Base-by-base conservation (phyloP, 1,140 invertebrate genomes). In the Ostrea edulis region DNA sequence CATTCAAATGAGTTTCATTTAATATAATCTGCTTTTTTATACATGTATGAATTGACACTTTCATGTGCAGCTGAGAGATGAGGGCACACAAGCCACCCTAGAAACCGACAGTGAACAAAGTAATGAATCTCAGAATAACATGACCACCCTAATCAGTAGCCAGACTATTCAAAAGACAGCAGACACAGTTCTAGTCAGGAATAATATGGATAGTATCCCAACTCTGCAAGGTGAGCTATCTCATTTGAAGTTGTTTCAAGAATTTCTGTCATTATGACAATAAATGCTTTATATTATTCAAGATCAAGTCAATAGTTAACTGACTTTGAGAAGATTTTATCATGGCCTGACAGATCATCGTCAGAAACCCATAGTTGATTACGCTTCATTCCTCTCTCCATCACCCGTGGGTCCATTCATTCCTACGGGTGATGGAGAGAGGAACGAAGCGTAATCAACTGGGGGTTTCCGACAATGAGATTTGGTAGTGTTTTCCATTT, bases 61-160 rank as follows among this genome's bases (percentile, higher is more conserved):
- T 29, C 12, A 29, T 14, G 29, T 77, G 3, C 17, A 83, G 44
- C 82, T 58, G 54, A 44, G 84, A 53, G 82, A 85, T 55, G 86
- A 82, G 29, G 86, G 81, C 14, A 87, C 86, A 54, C 86, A 87
- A 55, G 86, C 81, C 14, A 58, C 86, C 54, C 29, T 87, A 29
- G 86, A 87, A 22, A 82, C 86, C 4, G 86, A 87, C 52, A 87
- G 86, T 87, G 86, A 87, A 82, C 86, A 87, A 85, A 85, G 83
- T 35, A 85, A 85, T 85, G 83, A 62, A 85, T 83, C 82, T 83
- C 82, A 83, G 44, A 52, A 52, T 12, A 52, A 52, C 20, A 52
- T 83, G 52, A 22, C 82, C 20, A 83, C 52, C n/a, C 44, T 83
- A 14, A 83, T 54, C 44, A 83, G 82, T 25, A 77, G 68, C 68